phyloP scores from a whole-genome alignment of 2,888 invertebrate genomes.

The Spisula solida region DNA sequence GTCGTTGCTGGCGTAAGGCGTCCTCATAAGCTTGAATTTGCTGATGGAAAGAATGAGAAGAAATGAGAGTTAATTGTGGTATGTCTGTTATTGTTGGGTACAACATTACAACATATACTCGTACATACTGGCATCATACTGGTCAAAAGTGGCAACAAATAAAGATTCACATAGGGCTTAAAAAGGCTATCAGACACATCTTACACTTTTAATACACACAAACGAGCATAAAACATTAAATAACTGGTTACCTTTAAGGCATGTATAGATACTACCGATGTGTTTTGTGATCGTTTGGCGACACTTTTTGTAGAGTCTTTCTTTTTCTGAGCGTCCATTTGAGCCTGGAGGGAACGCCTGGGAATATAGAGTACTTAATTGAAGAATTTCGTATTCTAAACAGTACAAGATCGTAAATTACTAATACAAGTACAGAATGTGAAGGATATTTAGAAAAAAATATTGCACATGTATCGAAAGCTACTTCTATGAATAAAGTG shows the following conservation, averaged over 20 bases:
- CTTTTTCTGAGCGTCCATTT: conserved; percentile 85
- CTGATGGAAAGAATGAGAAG: conserved; percentile 61
- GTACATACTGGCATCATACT: too few relatives aligned
- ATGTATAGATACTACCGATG: conserved; percentile 79
- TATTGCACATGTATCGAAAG: neutral
- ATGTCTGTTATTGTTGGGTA: too few relatives aligned
- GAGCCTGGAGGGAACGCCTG: conserved; percentile 86
- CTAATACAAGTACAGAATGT: too few relatives aligned
- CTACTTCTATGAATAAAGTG: neutral
- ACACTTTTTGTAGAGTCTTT: conserved; percentile 80
- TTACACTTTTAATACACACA: too few relatives aligned
- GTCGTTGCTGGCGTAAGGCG: conserved; percentile 81
- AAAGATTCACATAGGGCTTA: too few relatives aligned
- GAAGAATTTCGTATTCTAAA: too few relatives aligned
- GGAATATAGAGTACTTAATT: conserved; percentile 7
- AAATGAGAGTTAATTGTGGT: neutral
- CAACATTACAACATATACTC: too few relatives aligned
- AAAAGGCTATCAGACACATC: too few relatives aligned
- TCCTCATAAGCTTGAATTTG: conserved; percentile 85
- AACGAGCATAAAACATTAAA: too few relatives aligned
- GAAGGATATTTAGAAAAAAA: too few relatives aligned
- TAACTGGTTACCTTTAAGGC: conserved; percentile 79
- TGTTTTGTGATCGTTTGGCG: conserved; percentile 72
- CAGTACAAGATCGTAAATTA: neutral
- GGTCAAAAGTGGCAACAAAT: too few relatives aligned